Percentiles rank a stretch among this genome's conserved stretches.
Evolutionary conservation across 2,888 invertebrate species (phyloP).

Genomic region (Muschampia plurimacula): DNA sequence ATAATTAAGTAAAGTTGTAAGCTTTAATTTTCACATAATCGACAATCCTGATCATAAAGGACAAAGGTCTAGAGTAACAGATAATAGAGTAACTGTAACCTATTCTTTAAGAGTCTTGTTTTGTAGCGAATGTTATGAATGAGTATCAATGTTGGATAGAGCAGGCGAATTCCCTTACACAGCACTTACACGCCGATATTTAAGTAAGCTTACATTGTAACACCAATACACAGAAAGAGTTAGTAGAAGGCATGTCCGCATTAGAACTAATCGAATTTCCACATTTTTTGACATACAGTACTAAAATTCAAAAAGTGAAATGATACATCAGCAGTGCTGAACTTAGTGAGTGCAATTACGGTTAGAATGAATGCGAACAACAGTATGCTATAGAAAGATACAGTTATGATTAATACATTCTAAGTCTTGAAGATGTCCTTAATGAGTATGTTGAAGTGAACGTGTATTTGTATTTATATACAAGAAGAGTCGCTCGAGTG

Average conservation of each 20-base stretch:
- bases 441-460: not conserved
- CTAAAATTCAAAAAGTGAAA: not conserved
- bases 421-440: not conserved
- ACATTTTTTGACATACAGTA: constrained; percentile 14
- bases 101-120: not conserved
- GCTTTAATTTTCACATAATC: no score
- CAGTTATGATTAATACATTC: not conserved
- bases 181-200: constrained; percentile 74
- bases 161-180: constrained; percentile 56
- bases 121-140: not conserved
- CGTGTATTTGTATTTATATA: constrained; percentile 18
- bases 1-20: no score
- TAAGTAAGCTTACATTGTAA: constrained; percentile 22
- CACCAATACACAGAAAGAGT: constrained; percentile 21
- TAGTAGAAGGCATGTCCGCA: constrained; percentile 21
- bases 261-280: constrained; percentile 26
- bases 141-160: constrained; percentile 28
- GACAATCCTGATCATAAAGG: no score
- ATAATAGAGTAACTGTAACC: not conserved
- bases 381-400: constrained; percentile 8
- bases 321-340: not conserved
- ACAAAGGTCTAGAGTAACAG: no score
- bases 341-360: constrained; percentile 18
- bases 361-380: constrained; percentile 35
- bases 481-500: constrained; percentile 29